A percentile compares a stretch with the other conserved stretches of the same genome.
Evolutionary conservation across 2,888 invertebrate genomes (phyloP).

Genomic region (Frankliniella intonsa): DNA sequence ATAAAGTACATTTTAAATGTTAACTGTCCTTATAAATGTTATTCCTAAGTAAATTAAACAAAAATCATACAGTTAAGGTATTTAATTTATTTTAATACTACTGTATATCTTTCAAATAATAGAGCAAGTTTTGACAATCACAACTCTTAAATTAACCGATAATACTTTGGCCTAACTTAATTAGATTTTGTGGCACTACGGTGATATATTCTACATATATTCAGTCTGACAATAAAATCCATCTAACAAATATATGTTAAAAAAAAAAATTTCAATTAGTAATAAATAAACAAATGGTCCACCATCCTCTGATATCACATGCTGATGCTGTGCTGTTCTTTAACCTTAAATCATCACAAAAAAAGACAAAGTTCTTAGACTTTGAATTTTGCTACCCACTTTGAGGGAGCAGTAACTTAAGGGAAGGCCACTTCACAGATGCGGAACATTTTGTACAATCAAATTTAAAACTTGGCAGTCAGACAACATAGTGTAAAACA

Average conservation of each 20-base stretch:
- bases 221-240: not conserved
- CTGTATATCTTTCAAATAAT: no score
- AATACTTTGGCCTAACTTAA: not conserved
- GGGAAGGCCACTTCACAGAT: no score
- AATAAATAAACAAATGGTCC: slow-evolving; percentile 14
- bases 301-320: slow-evolving; percentile 12
- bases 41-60: not conserved
- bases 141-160: not conserved
- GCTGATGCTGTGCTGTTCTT: slow-evolving; percentile 7
- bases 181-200: not conserved
- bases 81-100: no score
- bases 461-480: no score
- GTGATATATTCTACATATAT: slow-evolving; percentile 5
- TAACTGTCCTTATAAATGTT: not conserved
- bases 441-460: no score
- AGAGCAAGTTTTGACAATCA: not conserved
- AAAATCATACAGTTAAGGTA: not conserved
- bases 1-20: no score
- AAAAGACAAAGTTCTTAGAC: no score
- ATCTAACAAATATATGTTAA: not conserved
- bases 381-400: no score
- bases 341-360: not conserved
- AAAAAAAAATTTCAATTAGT: not conserved
- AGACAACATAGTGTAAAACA: no score
- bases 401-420: no score